Evolutionary conservation across 2,797 vertebrate genomes (phyloP).

Genomic region (Adrianichthys oophorus): DNA sequence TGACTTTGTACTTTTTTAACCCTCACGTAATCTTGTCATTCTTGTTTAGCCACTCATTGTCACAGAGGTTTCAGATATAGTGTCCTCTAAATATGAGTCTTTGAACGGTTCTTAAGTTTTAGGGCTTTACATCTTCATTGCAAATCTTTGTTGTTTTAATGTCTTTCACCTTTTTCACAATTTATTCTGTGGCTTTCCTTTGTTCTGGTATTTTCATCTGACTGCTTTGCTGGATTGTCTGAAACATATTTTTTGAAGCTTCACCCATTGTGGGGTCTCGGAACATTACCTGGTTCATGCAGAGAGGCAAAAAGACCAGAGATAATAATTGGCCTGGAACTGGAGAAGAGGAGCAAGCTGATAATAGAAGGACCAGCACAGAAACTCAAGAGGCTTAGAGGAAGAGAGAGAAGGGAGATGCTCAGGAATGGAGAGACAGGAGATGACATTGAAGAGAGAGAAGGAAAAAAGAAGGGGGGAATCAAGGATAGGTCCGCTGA

Average conservation of each 20-base stretch:
- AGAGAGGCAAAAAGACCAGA: slow-evolving; percentile 40
- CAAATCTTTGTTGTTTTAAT: slow-evolving; percentile 15
- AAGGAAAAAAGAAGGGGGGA: slow-evolving; percentile 41
- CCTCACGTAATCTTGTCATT: slow-evolving; percentile 49
- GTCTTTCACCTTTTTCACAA: neutral
- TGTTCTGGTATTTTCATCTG: slow-evolving; percentile 6
- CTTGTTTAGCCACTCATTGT: slow-evolving; percentile 7
- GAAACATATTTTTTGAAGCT: slow-evolving; percentile 15
- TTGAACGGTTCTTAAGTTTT: slow-evolving; percentile 6
- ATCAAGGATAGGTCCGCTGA: slow-evolving; percentile 56
- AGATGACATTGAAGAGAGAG: slow-evolving; percentile 48
- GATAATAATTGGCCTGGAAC: slow-evolving; percentile 41
- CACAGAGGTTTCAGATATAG: slow-evolving; percentile 13
- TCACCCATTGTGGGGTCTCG: slow-evolving; percentile 14
- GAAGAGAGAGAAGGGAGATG: slow-evolving; percentile 37
- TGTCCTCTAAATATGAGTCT: slow-evolving; percentile 10
- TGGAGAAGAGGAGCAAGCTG: slow-evolving; percentile 14
- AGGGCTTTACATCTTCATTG: slow-evolving; percentile 11
- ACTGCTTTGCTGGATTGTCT: slow-evolving; percentile 9
- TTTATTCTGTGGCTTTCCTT: neutral
- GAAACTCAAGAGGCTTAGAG: slow-evolving; percentile 30
- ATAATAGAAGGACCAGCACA: slow-evolving; percentile 24
- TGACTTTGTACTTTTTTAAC: slow-evolving; percentile 58
- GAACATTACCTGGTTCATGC: slow-evolving; percentile 35
- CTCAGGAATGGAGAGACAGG: slow-evolving; percentile 38